phyloP scores from a whole-genome alignment of 2,797 vertebrate genomes.

The Pristis pectinata region DNA sequence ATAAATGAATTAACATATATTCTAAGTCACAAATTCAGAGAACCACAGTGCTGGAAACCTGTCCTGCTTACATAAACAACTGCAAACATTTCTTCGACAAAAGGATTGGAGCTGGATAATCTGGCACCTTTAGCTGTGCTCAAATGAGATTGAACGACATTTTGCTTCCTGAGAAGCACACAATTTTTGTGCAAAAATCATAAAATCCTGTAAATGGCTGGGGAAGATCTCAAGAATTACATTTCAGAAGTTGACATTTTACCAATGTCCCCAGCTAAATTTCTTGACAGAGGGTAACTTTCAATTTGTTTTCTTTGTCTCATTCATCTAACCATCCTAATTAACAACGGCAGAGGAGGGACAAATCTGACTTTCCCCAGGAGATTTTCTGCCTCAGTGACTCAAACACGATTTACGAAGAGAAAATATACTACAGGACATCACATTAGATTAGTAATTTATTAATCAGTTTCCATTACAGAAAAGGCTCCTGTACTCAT shows the following conservation, averaged over 20 bases:
- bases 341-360: not conserved
- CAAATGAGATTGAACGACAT: not conserved
- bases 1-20: not conserved
- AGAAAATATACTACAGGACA: slow-evolving; percentile 32
- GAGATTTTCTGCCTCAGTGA: slow-evolving; percentile 23
- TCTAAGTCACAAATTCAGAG: not conserved
- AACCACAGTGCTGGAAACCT: not conserved
- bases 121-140: not conserved
- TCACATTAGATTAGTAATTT: slow-evolving; percentile 37
- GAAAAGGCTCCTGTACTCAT: slow-evolving; percentile 23
- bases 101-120: not conserved
- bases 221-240: not conserved
- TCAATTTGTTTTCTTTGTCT: slow-evolving; percentile 23
- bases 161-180: not conserved
- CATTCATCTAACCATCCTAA: slow-evolving; percentile 28
- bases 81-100: not conserved
- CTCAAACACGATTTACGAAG: slow-evolving; percentile 30
- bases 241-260: slow-evolving; percentile 13
- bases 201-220: not conserved
- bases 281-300: slow-evolving; percentile 5
- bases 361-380: not conserved
- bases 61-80: not conserved
- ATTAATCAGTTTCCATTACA: slow-evolving; percentile 37
- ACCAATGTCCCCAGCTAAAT: not conserved
- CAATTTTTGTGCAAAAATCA: not conserved